Evolutionary conservation across 2,888 invertebrate genomes (phyloP), one percentile per base, ranked within the genome.

Genomic region (Pandemis corylana): DNA sequence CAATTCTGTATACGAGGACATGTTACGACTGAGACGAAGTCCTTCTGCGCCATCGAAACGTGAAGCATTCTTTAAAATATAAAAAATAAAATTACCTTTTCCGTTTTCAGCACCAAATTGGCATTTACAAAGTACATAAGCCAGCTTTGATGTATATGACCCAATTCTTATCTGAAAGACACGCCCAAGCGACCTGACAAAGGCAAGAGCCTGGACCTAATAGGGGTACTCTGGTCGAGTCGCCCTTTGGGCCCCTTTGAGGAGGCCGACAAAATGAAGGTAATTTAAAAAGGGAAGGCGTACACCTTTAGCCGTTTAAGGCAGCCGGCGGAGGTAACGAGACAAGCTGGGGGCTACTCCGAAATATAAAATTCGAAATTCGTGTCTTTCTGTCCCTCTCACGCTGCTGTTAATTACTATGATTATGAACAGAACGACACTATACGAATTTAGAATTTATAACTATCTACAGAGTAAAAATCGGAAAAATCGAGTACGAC

Each of bases 151-250:
- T 89, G 87, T 91, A 79, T 82, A 84, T 90, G 90, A 88, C 90
- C 91, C 89, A 92, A 87, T 90, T 91, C 87, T 85, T 93, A 90
- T 93, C 93, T 91, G 88, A 91, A 92, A 93, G 93, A 93, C 92
- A 91, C 86, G 90, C 87, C 87, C 85, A 79, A 82, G 83, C 80
- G 80, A 80, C 82, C 85, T 84, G 87, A 93, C 93, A 93, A 92
- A 93, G 89, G 87, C 83, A 84, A 87, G 89, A 88, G 86, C 84
- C 85, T 88, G 90, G 87, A 87, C 90, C 87, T 93, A 93, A 93
- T 93, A 93, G 86, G 93, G 86, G 87, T 85, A 86, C 93, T 94
- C 78, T 80, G 85, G 88, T 82, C 84, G 81, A 80, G 83, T 80
- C 87, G 84, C 89, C 87, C 86, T 86, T 85, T 82, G 82, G 84